A percentile compares a stretch with the other conserved stretches of the same genome.
Evolutionary conservation across 1,140 invertebrate species (phyloP).

Genomic region (Venustaconcha ellipsiformis): DNA sequence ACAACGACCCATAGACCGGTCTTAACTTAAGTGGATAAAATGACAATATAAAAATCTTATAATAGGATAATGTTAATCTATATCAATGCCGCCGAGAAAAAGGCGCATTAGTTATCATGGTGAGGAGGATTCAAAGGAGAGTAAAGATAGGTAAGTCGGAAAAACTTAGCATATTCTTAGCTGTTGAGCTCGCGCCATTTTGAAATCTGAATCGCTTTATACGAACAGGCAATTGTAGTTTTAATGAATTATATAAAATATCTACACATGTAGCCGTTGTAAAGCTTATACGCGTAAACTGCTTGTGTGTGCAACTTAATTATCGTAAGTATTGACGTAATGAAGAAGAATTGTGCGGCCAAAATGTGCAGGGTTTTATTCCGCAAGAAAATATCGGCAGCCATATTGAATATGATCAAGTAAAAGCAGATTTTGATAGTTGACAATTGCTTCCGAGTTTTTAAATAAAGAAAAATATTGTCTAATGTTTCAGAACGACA

Average conservation of each 20-base stretch:
- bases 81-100: slow-evolving; percentile 44
- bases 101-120: slow-evolving; percentile 43
- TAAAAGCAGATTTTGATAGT: too few species aligned
- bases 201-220: slow-evolving; percentile 14
- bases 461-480: too few species aligned
- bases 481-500: slow-evolving; percentile 9
- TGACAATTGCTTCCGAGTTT: too few species aligned
- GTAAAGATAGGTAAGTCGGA: slow-evolving; percentile 35
- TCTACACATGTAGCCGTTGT: not conserved
- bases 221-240: not conserved
- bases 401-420: slow-evolving; percentile 44
- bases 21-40: not conserved
- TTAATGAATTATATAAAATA: not conserved
- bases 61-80: not conserved
- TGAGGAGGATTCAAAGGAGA: slow-evolving; percentile 38
- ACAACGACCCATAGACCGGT: not conserved
- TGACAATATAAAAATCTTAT: not conserved
- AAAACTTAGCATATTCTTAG: slow-evolving; percentile 8
- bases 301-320: not conserved
- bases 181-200: slow-evolving; percentile 37
- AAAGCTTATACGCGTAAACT: slow-evolving; percentile 2
- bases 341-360: slow-evolving; percentile 2
- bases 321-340: not conserved
- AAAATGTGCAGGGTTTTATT: not conserved
- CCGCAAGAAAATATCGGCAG: slow-evolving; percentile 26